Evolutionary conservation across 2,113 vertebrate genomes (phyloP).

Genomic region (Phrynosoma blainvillii): DNA sequence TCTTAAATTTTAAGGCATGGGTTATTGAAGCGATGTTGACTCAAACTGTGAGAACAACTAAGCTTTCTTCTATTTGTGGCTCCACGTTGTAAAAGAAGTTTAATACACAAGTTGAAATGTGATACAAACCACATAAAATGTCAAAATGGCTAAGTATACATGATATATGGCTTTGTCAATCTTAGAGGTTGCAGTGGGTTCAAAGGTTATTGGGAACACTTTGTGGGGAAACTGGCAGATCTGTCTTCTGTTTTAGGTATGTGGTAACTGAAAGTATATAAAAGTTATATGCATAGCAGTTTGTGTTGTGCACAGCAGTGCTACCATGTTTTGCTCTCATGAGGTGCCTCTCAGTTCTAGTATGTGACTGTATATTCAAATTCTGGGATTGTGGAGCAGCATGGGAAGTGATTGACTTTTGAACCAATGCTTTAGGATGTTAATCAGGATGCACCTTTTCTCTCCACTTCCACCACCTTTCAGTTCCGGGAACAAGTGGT

Average conservation of each 20-base stretch:
- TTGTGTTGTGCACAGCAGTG: neutral
- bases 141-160: neutral
- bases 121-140: neutral
- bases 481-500: slow-evolving; percentile 97
- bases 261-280: neutral
- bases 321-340: neutral
- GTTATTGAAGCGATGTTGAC: neutral
- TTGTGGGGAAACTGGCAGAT: neutral
- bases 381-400: neutral
- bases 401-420: neutral
- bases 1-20: neutral
- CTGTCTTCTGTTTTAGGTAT: neutral
- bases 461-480: neutral
- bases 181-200: neutral
- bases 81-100: neutral
- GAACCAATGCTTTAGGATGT: neutral
- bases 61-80: neutral
- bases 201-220: neutral
- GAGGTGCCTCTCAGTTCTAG: neutral
- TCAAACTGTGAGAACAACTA: neutral
- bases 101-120: neutral
- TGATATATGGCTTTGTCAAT: neutral
- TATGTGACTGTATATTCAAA: neutral
- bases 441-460: neutral
- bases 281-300: neutral